These are phyloP conservation scores for Sinosuthora webbiana DNA, from an alignment of 2,113 vertebrate genomes.

Conservation along the genomic window DNA sequence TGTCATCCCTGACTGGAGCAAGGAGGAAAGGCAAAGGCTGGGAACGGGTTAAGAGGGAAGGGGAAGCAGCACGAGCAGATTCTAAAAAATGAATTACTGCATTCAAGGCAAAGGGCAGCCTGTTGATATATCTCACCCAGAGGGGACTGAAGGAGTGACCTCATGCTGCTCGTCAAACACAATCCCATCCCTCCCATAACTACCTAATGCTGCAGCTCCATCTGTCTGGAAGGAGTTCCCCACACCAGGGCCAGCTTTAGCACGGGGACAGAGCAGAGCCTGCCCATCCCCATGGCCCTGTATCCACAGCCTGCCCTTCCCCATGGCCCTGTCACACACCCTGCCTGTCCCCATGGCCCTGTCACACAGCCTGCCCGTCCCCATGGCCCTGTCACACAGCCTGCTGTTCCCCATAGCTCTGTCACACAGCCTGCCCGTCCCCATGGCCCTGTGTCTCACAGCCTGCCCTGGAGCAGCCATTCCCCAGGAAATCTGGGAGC, in stretches of 20 bases:
- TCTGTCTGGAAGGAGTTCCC: background rate
- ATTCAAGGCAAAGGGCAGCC: background rate
- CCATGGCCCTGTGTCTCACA: background rate
- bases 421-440: no score
- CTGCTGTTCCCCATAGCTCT: no score
- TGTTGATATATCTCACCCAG: conserved; percentile 31
- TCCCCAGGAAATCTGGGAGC: background rate
- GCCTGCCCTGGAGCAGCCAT: background rate
- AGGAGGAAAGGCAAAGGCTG: background rate
- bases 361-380: no score
- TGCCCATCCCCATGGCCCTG: background rate
- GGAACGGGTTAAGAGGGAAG: conserved; percentile 1
- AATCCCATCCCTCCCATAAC: conserved; percentile 8
- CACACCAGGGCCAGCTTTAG: background rate
- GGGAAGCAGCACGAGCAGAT: background rate
- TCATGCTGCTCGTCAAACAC: conserved; percentile 16
- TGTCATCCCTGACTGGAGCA: background rate
- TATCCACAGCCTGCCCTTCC: background rate
- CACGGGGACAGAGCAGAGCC: background rate
- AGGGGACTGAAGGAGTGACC: conserved; percentile 20
- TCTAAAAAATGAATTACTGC: background rate
- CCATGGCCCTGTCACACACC: no score
- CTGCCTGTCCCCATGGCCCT: no score
- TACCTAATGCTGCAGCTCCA: background rate
- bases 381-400: no score